Conservation (phyloP, 2,888 invertebrate genomes). For the Leptothorax acervorum region DNA sequence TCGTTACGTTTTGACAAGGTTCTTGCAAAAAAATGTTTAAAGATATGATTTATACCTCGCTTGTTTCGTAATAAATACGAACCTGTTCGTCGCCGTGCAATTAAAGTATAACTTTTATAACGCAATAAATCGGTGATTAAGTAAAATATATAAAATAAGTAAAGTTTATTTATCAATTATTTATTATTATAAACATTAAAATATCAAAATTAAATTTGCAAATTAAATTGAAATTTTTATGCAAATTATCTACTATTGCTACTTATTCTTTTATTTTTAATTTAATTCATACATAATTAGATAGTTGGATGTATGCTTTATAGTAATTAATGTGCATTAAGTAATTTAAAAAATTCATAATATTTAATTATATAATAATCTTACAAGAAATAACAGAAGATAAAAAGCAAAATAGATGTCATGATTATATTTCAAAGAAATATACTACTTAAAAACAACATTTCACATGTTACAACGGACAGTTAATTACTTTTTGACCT, state of each 20-base stretch:
- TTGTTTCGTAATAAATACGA: conserved; percentile 4
- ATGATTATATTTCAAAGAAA: conserved; percentile 56
- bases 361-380: neutral
- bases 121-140: neutral
- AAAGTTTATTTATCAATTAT: neutral
- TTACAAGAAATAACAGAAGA: conserved; percentile 11
- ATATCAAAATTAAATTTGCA: neutral
- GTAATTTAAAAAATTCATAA: neutral
- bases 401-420: conserved; percentile 41
- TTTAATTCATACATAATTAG: neutral
- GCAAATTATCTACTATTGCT: neutral
- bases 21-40: neutral
- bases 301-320: too few relatives aligned
- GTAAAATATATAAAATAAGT: neutral
- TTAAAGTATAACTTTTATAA: neutral
- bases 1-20: conserved; percentile 36
- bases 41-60: neutral
- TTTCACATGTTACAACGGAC: conserved; percentile 54
- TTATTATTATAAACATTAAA: neutral
- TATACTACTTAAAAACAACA: conserved; percentile 29
- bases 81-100: neutral
- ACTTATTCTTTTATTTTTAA: neutral
- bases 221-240: neutral
- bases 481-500: conserved; percentile 69
- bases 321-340: too few relatives aligned